Percentiles rank a stretch among this genome's conserved stretches.
These are phyloP conservation scores for Platyscapa corneri DNA, from an alignment of 1,140 invertebrate genomes.

Conservation along the genomic window DNA sequence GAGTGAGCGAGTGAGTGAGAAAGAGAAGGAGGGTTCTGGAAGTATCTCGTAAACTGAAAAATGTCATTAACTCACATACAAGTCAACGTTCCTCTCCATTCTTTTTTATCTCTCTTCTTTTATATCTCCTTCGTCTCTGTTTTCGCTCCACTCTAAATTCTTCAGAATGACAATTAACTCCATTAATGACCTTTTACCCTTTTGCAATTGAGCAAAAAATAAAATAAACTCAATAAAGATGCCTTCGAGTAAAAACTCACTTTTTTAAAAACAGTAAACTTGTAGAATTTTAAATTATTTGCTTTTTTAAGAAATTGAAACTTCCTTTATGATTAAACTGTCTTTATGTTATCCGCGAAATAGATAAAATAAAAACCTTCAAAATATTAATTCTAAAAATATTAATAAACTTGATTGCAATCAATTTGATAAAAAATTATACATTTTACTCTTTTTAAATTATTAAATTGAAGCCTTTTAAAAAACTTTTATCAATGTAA, in stretches of 20 bases:
- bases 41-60: slow-evolving; percentile 16
- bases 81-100: neutral
- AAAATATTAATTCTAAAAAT: too few species aligned
- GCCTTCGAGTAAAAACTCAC: neutral
- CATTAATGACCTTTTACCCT: slow-evolving; percentile 27
- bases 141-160: slow-evolving; percentile 26
- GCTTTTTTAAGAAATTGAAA: neutral
- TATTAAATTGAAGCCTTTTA: too few species aligned
- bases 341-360: too few species aligned
- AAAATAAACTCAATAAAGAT: neutral
- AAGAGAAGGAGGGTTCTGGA: slow-evolving; percentile 3
- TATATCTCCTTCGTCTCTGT: neutral
- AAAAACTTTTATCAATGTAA: too few species aligned
- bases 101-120: neutral
- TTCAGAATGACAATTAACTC: slow-evolving; percentile 13
- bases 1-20: neutral
- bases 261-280: neutral
- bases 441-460: too few species aligned
- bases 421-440: too few species aligned
- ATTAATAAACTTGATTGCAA: too few species aligned
- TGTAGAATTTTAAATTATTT: too few species aligned
- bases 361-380: too few species aligned
- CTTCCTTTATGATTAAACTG: too few species aligned
- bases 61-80: slow-evolving; percentile 32
- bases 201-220: neutral